Evolutionary conservation across 2,113 vertebrate genomes (phyloP), one percentile per base, ranked within the genome.

Genomic region (Tenebrosternarchus preto): DNA sequence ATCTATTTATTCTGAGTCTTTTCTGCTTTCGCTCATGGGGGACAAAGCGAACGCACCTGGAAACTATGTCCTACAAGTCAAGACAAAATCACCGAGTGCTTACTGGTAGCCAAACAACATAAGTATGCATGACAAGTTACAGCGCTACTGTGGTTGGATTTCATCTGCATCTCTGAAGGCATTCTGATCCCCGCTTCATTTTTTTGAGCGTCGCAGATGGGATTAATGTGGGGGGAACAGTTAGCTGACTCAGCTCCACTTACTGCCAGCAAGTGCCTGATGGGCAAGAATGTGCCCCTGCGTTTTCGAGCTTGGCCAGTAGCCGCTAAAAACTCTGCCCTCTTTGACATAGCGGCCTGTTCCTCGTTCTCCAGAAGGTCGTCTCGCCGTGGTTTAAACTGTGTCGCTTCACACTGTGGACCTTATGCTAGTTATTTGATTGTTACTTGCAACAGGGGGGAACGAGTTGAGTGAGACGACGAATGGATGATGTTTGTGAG

Each of bases 231-330:
- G 31, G 27, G 29, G 55, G 3, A 19, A 39, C 22, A 12, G 50
- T 64, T 29, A 27, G 72, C 73, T 76, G 80, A 76, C 36, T 76
- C 80, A 76, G 72, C 63, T 53, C 11, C 33, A 50, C 36, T 50
- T 33, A 27, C 36, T 61, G 80, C 73, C 73, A 76, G 64, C 36
- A 76, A 69, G 33, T 70, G 73, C 73, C 50, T 76, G 67, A 56
- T 75, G 60, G 22, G 39, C 22, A 53, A 82, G 39, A 76, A 76
- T 46, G 57, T 22, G 63, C 20, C 31, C 2, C 31, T 24, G 43
- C 16, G 55, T 33, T 73, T 80, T 71, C n/a, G 46, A 25, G 39
- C 24, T 53, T 63, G 7, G 20, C 36, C 8, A 61, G 60, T 43
- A 56, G 33, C 20, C 20, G 17, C 60, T 15, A 24, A 7, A n/a